phyloP scores from a whole-genome alignment of 2,888 invertebrate species.

The Rotaria socialis region DNA sequence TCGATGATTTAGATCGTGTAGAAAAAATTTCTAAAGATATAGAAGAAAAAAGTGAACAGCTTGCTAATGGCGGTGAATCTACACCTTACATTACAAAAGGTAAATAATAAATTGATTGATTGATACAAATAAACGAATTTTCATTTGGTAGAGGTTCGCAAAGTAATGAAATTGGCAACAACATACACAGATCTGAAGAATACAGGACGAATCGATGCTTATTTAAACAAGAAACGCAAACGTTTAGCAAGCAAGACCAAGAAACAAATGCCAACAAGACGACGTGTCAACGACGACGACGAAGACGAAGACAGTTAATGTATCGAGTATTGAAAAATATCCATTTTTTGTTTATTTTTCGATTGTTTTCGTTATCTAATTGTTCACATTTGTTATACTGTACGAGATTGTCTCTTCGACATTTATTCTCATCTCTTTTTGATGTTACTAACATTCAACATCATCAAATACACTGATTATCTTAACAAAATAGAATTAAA shows the following conservation, averaged over 20 bases:
- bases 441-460: not conserved
- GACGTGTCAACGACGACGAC: not conserved
- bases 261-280: constrained; percentile 4
- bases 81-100: constrained; percentile 21
- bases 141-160: not conserved
- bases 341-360: too few relatives aligned
- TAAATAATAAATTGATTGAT: not conserved
- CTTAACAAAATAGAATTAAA: too few relatives aligned
- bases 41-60: not conserved
- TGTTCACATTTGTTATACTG: not conserved
- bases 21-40: not conserved
- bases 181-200: constrained; percentile 25
- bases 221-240: constrained; percentile 22
- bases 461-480: not conserved
- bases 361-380: too few relatives aligned
- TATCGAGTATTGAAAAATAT: too few relatives aligned
- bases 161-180: constrained; percentile 18
- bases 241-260: constrained; percentile 13
- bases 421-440: not conserved
- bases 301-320: not conserved
- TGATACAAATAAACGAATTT: not conserved
- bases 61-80: not conserved
- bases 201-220: constrained; percentile 25
- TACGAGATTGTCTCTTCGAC: not conserved
- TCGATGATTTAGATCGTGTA: not conserved